Conservation (phyloP, 1,140 invertebrate species). For the Drosophila repletoides region DNA sequence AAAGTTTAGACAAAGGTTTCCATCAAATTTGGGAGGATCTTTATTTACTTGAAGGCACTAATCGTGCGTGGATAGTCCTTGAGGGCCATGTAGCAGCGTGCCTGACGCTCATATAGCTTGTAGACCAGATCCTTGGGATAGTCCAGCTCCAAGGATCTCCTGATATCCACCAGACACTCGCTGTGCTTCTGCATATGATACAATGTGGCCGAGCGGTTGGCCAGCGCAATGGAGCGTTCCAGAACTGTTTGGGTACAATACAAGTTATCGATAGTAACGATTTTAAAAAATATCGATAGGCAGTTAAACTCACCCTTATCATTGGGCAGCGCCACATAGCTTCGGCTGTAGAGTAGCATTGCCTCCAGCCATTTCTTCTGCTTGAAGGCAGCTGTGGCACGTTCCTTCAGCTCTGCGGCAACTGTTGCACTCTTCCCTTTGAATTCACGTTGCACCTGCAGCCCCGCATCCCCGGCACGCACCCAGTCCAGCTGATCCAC, state of each 20-base stretch:
- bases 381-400: slow-evolving; percentile 91
- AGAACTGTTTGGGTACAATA: slow-evolving; percentile 68
- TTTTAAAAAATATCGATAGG: background rate
- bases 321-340: slow-evolving; percentile 86
- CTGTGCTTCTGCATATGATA: slow-evolving; percentile 89
- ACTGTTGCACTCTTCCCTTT: slow-evolving; percentile 86
- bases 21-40: background rate
- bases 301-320: slow-evolving; percentile 84
- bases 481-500: slow-evolving; percentile 68
- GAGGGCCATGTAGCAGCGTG: slow-evolving; percentile 89
- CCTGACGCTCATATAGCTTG: slow-evolving; percentile 90
- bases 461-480: slow-evolving; percentile 49
- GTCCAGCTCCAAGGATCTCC: slow-evolving; percentile 86
- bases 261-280: background rate
- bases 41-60: slow-evolving; percentile 85
- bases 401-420: slow-evolving; percentile 87
- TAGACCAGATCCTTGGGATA: slow-evolving; percentile 90
- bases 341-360: slow-evolving; percentile 88
- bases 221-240: slow-evolving; percentile 89
- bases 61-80: slow-evolving; percentile 88
- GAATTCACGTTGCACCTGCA: slow-evolving; percentile 65
- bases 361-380: slow-evolving; percentile 89
- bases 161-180: slow-evolving; percentile 87
- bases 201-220: slow-evolving; percentile 93
- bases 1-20: background rate